phyloP scores from a whole-genome alignment of 2,113 vertebrate genomes.

The Forbesichthys agassizii region DNA sequence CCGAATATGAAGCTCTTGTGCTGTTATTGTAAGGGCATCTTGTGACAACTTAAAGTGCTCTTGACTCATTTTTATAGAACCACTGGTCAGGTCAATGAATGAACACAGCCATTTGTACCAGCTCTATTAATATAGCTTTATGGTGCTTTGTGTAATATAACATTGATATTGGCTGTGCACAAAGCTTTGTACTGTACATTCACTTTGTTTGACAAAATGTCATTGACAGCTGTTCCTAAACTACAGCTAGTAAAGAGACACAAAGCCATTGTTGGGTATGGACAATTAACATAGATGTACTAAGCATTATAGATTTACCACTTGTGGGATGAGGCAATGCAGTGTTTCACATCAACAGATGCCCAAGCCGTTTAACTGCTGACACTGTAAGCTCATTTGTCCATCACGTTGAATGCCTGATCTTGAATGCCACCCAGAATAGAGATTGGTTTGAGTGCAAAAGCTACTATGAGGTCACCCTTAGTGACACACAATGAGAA shows the following conservation, averaged over 20 bases:
- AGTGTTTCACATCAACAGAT: constrained; percentile 8
- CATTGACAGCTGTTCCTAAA: no score
- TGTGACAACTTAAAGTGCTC: no score
- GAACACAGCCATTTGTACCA: not conserved
- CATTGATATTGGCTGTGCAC: not conserved
- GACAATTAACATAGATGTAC: not conserved
- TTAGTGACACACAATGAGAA: not conserved
- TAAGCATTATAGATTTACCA: constrained; percentile 24
- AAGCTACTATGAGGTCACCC: not conserved
- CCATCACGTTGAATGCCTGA: not conserved
- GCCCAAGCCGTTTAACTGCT: constrained; percentile 1
- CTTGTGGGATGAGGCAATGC: constrained; percentile 4
- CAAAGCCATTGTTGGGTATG: not conserved
- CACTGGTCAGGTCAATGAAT: not conserved
- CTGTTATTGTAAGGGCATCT: no score
- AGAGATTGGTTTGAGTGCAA: not conserved
- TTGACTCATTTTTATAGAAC: not conserved
- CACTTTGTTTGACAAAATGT: not conserved
- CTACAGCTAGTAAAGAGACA: no score
- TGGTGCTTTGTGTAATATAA: not conserved
- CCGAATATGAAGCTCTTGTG: no score
- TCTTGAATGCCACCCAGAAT: not conserved
- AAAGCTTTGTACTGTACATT: no score
- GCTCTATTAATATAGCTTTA: not conserved
- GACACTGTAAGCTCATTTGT: constrained; percentile 7